Evolutionary conservation across 2,888 invertebrate species (phyloP).

Genomic region (Pachycephus smyrnensis): DNA sequence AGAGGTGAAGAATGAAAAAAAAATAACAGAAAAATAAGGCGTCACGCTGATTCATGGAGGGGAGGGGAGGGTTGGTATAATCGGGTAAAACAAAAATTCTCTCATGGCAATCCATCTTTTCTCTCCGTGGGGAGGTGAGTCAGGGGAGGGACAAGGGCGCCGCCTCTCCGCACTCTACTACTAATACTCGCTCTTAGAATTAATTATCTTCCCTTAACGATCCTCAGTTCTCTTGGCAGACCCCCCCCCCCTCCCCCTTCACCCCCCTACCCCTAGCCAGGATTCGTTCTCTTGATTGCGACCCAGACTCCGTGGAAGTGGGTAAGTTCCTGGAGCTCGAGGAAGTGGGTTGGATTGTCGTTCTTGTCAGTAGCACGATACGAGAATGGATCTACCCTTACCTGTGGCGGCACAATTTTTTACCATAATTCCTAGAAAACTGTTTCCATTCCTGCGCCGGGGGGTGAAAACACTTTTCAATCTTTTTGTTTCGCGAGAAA

Average conservation of each 20-base stretch:
- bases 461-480: not conserved
- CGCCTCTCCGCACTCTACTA: conserved; percentile 19
- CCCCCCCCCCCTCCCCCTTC: too few species aligned
- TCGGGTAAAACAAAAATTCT: conserved; percentile 34
- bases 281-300: not conserved
- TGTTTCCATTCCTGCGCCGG: not conserved
- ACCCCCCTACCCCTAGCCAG: not conserved
- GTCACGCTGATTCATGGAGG: not conserved
- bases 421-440: not conserved
- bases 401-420: not conserved
- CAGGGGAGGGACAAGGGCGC: not conserved
- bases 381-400: not conserved
- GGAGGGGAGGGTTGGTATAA: conserved; percentile 8
- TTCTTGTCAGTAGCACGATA: not conserved
- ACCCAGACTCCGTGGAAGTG: not conserved
- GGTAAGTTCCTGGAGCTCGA: not conserved
- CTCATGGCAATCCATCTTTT: conserved; percentile 18
- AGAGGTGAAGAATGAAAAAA: not conserved
- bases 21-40: not conserved
- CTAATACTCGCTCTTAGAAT: conserved; percentile 40
- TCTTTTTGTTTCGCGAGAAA: conserved; percentile 2
- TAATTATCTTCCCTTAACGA: conserved; percentile 41
- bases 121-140: conserved; percentile 1
- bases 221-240: conserved; percentile 13
- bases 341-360: not conserved